phyloP scores from a whole-genome alignment of 92 coral and sea anemone genomes.

The Phenganax stokvisi region DNA sequence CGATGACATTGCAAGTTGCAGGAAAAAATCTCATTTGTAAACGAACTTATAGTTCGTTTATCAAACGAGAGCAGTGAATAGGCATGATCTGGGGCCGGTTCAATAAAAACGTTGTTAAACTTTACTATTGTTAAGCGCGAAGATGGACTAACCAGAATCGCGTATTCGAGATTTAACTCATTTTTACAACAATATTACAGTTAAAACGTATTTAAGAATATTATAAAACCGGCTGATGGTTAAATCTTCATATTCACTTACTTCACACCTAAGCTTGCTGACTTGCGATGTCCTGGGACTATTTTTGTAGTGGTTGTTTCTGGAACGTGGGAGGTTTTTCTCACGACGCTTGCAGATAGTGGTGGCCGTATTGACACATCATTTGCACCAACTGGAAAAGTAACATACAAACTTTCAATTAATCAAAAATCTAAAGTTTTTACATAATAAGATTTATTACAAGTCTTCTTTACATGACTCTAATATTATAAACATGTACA shows the following conservation, averaged over 20 bases:
- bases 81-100: too few species aligned
- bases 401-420: background rate
- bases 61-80: too few species aligned
- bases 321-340: slow-evolving; percentile 29
- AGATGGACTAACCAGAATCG: too few species aligned
- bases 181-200: background rate
- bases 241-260: slow-evolving; percentile 37
- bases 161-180: too few species aligned
- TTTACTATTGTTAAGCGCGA: too few species aligned
- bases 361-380: background rate
- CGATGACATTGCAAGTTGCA: too few species aligned
- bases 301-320: slow-evolving; percentile 47
- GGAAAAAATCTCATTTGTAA: too few species aligned
- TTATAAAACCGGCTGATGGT: background rate
- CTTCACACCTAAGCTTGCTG: slow-evolving; percentile 80
- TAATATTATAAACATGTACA: background rate
- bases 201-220: background rate
- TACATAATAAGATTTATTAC: background rate
- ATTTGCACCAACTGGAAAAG: slow-evolving; percentile 17
- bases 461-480: background rate
- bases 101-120: too few species aligned
- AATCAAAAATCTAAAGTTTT: background rate
- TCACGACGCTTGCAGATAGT: slow-evolving; percentile 24
- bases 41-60: too few species aligned
- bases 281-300: slow-evolving; percentile 87